Percentiles rank a stretch among this genome's conserved stretches.
phyloP scores from a whole-genome alignment of 1,140 invertebrate species.

The Glomeris maerens region DNA sequence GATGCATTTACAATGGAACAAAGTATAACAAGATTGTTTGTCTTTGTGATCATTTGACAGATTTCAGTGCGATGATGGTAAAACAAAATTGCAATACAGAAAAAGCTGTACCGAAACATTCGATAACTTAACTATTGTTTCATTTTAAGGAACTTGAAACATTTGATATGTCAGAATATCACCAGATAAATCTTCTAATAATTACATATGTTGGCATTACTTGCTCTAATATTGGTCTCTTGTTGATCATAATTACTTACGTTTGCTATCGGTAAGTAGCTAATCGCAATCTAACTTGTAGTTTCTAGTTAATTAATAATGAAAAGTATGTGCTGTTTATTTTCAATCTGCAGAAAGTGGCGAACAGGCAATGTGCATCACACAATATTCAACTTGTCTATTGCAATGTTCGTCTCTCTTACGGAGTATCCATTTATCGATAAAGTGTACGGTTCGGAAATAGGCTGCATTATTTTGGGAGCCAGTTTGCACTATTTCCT shows the following conservation, averaged over 20 bases:
- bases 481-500: slow-evolving; percentile 31
- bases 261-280: slow-evolving; percentile 15
- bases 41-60: slow-evolving; percentile 21
- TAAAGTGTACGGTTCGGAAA: slow-evolving; percentile 11
- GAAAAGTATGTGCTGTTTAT: no score
- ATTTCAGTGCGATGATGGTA: slow-evolving; percentile 20
- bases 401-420: slow-evolving; percentile 19
- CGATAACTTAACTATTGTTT: no score
- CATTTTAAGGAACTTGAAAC: no score
- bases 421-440: slow-evolving; percentile 19
- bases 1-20: no score
- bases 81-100: slow-evolving; percentile 12
- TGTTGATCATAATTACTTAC: slow-evolving; percentile 21
- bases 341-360: slow-evolving; percentile 18
- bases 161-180: slow-evolving; percentile 4
- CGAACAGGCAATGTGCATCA: slow-evolving; percentile 20
- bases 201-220: slow-evolving; percentile 21
- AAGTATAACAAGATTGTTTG: slow-evolving; percentile 13
- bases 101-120: no score
- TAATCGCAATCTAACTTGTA: not conserved
- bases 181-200: slow-evolving; percentile 15
- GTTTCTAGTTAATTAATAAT: not conserved
- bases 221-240: slow-evolving; percentile 20
- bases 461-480: slow-evolving; percentile 25
- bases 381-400: slow-evolving; percentile 22